Base-by-base conservation (phyloP, 1,140 invertebrate species). In the Laodelphax striatellus region DNA sequence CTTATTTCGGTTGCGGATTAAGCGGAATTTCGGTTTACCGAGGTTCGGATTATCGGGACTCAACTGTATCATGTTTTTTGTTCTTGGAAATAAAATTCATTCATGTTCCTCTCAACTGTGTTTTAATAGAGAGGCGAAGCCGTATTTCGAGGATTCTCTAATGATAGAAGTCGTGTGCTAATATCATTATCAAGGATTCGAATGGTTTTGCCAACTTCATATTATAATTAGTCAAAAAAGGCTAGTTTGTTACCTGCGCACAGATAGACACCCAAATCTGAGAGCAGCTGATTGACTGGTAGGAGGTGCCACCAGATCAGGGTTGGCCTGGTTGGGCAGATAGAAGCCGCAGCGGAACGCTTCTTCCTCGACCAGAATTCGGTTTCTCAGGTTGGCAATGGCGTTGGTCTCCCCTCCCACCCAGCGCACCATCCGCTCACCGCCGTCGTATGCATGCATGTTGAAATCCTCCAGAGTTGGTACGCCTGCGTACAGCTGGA, bases 391-490 rank as follows among this genome's bases (percentile, higher is more conserved):
- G 58, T 79, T 74, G 28, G 75, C 66, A 19, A 88, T 67, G 0
- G 85, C 85, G 44, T 80, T 73, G 0, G 76, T 80, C 70, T 89
- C 87, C 0, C 86, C 87, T 3, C 87, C 87, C 2, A 74, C 72
- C 79, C 80, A 82, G 16, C 70, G 69, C 53, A 76, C 73, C 69
- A 75, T 76, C 14, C 72, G 73, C n/a, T 58, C 42, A 14, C 42
- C 44, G 17, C 64, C 76, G 70, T 66, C 71, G 62, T 82, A 79
- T 38, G 73, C 64, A 56, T 69, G 74, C 13, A 80, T 71, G 41
- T 80, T 79, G 28, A 86, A 73, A n/a, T 81, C 75, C 65, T 85
- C 80, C 0, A 80, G 78, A 17, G 73, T 75, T 0, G 83, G 80
- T 0, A 73, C 31, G 1, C 21, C 24, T 11, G 60, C 21, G 28